Percentiles rank a stretch among this genome's conserved stretches.
Evolutionary conservation across 2,888 invertebrate genomes (phyloP).

Genomic region (Noctua comes): DNA sequence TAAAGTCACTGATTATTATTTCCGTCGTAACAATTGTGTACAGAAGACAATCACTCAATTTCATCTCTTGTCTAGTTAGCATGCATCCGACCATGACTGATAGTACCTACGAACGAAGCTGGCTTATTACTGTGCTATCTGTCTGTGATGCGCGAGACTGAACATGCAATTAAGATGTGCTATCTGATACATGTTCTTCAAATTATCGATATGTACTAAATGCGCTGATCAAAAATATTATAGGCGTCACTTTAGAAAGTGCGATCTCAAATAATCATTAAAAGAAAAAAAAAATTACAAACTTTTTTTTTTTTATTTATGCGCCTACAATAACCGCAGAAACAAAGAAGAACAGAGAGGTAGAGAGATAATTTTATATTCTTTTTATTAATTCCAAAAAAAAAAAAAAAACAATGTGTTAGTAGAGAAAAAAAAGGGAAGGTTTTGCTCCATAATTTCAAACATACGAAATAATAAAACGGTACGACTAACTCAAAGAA

Average conservation of each 20-base stretch:
- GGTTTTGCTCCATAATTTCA: neutral
- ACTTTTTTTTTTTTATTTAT: neutral
- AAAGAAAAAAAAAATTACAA: neutral
- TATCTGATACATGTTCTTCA: neutral
- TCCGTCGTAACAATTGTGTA: neutral
- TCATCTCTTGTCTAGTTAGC: constrained; percentile 22
- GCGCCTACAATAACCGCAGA: no score
- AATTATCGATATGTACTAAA: neutral
- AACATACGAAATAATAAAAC: neutral
- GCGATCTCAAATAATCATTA: neutral
- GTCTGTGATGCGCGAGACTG: constrained; percentile 24
- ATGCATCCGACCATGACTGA: constrained; percentile 23
- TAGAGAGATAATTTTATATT: neutral
- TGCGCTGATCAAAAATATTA: neutral
- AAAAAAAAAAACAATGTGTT: no score
- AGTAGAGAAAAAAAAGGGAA: neutral
- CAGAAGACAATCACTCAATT: constrained; percentile 5
- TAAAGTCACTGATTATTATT: neutral
- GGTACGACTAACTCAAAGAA: neutral
- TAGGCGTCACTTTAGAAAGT: neutral
- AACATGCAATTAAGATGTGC: constrained; percentile 15
- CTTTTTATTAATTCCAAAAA: no score
- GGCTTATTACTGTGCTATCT: constrained; percentile 21
- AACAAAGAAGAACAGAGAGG: neutral
- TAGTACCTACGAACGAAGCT: constrained; percentile 4